A percentile compares a stretch with the other conserved stretches of the same genome.
These are phyloP conservation scores for Antitype chi DNA, from an alignment of 2,888 invertebrate species.

Conservation along the genomic window DNA sequence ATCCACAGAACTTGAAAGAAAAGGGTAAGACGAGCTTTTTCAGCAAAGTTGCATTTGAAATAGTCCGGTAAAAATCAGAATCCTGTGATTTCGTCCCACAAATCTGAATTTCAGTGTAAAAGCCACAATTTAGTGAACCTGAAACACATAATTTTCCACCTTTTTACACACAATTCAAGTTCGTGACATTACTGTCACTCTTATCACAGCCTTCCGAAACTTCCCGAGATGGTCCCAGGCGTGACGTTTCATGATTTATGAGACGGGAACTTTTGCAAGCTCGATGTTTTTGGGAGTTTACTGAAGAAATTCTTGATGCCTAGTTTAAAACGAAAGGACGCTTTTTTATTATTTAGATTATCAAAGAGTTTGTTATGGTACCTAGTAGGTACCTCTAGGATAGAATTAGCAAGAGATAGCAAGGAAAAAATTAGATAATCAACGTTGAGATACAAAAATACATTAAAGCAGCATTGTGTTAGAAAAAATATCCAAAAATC, in stretches of 20 bases:
- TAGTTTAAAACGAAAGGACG: not conserved
- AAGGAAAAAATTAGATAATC: too few species aligned
- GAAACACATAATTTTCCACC: slow-evolving; percentile 35
- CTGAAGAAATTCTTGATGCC: slow-evolving; percentile 6
- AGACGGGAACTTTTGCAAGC: slow-evolving; percentile 10
- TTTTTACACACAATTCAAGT: slow-evolving; percentile 48
- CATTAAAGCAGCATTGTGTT: too few species aligned
- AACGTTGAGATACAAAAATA: too few species aligned
- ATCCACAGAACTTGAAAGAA: not conserved
- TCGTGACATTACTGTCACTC: slow-evolving; percentile 44
- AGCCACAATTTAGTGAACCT: not conserved
- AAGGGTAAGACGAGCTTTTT: not conserved
- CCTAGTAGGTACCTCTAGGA: too few species aligned
- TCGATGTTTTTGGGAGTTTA: slow-evolving; percentile 23
- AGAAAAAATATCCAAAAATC: too few species aligned
- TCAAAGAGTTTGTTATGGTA: not conserved
- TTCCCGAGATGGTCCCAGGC: slow-evolving; percentile 36
- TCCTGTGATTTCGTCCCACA: not conserved
- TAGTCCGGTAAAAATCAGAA: not conserved
- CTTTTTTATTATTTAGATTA: slow-evolving; percentile 3
- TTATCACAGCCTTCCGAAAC: slow-evolving; percentile 51
- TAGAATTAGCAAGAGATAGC: too few species aligned
- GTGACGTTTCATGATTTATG: slow-evolving; percentile 50
- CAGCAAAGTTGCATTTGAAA: not conserved
- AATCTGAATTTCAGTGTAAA: not conserved